Conservation (phyloP, 2,797 vertebrate species). For the Ctenopoma kingsleyae region DNA sequence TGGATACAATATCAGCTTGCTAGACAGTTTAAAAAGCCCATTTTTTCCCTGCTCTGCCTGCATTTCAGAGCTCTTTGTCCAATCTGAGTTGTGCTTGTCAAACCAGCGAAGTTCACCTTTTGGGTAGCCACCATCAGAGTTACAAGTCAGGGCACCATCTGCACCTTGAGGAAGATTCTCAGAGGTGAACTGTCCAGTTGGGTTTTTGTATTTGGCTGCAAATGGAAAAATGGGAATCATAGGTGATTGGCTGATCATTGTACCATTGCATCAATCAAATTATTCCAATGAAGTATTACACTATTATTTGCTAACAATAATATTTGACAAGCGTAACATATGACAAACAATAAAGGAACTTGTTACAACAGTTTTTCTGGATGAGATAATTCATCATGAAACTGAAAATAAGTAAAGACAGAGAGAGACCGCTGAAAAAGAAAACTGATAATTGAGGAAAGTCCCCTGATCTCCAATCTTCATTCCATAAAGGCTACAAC, state of each 20-base stretch:
- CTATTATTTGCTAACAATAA: fast-evolving
- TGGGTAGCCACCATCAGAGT: constrained; percentile 67
- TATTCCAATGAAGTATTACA: not conserved
- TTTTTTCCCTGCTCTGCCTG: fast-evolving
- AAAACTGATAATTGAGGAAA: constrained; percentile 11
- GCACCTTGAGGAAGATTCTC: fast-evolving
- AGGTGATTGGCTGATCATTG: not conserved
- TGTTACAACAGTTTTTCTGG: not conserved
- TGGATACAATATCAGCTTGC: constrained; percentile 32
- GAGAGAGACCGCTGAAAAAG: fast-evolving
- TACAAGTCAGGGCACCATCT: constrained; percentile 50
- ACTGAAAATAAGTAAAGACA: constrained; percentile 32
- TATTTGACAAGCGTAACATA: not conserved
- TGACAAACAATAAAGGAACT: not conserved
- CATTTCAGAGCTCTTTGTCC: not conserved
- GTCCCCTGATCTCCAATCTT: not conserved
- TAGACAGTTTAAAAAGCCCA: constrained; percentile 63
- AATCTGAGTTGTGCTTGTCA: fast-evolving
- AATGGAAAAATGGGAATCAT: not conserved
- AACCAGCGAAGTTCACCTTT: constrained; percentile 73
- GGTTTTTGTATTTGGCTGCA: constrained; percentile 63
- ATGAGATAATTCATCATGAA: constrained; percentile 8
- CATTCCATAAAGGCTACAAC: not conserved
- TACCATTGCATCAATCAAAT: not conserved
- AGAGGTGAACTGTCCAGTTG: fast-evolving